These are phyloP conservation scores for Drosophila grimshawi DNA, from an alignment of 1,140 invertebrate genomes.

Conservation along the genomic window DNA sequence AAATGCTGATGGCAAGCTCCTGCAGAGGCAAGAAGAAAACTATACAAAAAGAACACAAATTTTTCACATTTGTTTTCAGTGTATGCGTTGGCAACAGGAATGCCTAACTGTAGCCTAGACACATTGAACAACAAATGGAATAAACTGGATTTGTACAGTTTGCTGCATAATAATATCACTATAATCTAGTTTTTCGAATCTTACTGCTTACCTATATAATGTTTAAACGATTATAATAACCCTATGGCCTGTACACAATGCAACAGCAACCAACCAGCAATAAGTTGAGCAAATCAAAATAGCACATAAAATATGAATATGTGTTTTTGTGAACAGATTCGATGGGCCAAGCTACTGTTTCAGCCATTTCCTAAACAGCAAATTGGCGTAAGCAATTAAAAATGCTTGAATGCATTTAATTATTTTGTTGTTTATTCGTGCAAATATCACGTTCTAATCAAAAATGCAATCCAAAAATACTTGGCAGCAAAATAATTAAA, in stretches of 20 bases:
- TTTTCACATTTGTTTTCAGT: neutral
- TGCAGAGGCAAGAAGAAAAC: neutral
- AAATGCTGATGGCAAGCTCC: too few species aligned
- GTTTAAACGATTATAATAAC: slow-evolving; percentile 3
- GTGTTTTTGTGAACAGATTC: slow-evolving; percentile 28
- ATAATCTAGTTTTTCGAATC: neutral
- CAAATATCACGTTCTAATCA: slow-evolving; percentile 74
- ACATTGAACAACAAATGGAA: too few species aligned
- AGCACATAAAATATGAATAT: slow-evolving; percentile 66
- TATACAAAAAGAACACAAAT: neutral
- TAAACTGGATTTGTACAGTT: too few species aligned
- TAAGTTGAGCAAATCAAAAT: slow-evolving; percentile 18
- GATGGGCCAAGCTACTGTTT: neutral
- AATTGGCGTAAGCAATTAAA: slow-evolving; percentile 80
- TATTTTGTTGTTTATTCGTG: slow-evolving; percentile 70
- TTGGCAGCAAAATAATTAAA: slow-evolving; percentile 71
- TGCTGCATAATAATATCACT: neutral
- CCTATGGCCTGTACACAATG: slow-evolving; percentile 11
- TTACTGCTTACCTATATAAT: neutral
- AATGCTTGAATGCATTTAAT: slow-evolving; percentile 83
- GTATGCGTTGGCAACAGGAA: neutral
- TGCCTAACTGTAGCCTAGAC: too few species aligned
- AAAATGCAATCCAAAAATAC: slow-evolving; percentile 70
- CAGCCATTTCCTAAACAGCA: slow-evolving; percentile 53
- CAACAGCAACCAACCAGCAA: slow-evolving; percentile 32